Evolutionary conservation across 37 sponge, comb jelly and placozoan genomes (phyloP).

Genomic region (Theonella swinhoei): DNA sequence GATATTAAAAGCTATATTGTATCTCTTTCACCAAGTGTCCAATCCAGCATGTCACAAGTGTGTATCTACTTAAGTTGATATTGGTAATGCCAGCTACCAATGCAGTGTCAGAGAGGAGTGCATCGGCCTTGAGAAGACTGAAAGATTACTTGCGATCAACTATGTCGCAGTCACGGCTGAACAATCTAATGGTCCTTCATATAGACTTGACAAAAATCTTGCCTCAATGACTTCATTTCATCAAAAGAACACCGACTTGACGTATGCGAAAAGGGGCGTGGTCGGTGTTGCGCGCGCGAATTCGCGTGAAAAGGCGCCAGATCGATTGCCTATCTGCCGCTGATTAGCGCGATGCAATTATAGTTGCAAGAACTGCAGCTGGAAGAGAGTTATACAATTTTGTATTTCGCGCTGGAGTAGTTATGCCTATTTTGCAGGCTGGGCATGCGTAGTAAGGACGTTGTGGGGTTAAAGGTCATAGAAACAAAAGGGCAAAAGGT

Average conservation of each 20-base stretch:
- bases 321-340: too few relatives aligned
- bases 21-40: conserved; percentile 30
- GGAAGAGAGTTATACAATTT: too few relatives aligned
- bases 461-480: too few relatives aligned
- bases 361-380: too few relatives aligned
- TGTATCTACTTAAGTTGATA: conserved; percentile 38
- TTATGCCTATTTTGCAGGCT: too few relatives aligned
- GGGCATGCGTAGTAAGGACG: too few relatives aligned
- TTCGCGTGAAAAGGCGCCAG: too few relatives aligned
- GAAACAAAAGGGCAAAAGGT: too few relatives aligned
- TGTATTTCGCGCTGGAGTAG: too few relatives aligned
- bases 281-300: too few relatives aligned
- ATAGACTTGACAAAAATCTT: conserved; percentile 18
- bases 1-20: conserved; percentile 23
- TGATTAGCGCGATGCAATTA: too few relatives aligned
- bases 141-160: conserved; percentile 55
- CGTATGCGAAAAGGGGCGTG: too few relatives aligned
- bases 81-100: conserved; percentile 68
- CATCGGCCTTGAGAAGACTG: conserved; percentile 52
- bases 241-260: conserved; percentile 42
- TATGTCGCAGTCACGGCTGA: conserved; percentile 55
- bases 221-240: conserved; percentile 37
- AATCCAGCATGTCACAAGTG: conserved; percentile 41
- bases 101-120: conserved; percentile 46
- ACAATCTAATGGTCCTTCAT: conserved; percentile 58